phyloP scores from a whole-genome alignment of 2,888 invertebrate species.

The Phaedon cochleariae region DNA sequence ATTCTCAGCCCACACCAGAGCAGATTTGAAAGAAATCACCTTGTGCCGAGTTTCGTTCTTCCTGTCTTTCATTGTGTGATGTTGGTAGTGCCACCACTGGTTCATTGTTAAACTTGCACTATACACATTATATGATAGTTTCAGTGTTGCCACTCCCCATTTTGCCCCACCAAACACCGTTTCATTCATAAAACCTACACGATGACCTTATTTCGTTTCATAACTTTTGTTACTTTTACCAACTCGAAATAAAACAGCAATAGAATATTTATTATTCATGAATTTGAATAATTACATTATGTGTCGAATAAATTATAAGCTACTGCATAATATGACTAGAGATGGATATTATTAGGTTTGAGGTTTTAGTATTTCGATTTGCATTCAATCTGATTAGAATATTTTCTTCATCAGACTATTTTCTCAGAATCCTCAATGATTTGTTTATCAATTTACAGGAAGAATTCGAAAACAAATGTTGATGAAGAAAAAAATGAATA shows the following conservation, averaged over 20 bases:
- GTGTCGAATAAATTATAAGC: constrained; percentile 11
- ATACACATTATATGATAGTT: constrained; percentile 25
- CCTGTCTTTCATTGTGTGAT: too few relatives aligned
- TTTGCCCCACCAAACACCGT: constrained; percentile 36
- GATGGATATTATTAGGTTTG: background rate
- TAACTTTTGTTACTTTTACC: constrained; percentile 39
- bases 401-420: too few relatives aligned
- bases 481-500: too few relatives aligned
- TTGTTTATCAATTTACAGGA: too few relatives aligned
- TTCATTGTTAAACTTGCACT: constrained; percentile 35
- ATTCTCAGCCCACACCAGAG: too few relatives aligned
- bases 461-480: too few relatives aligned
- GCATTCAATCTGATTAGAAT: background rate
- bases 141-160: constrained; percentile 27
- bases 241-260: constrained; percentile 28
- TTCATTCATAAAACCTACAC: constrained; percentile 54
- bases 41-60: background rate
- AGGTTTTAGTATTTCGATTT: background rate
- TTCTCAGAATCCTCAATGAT: too few relatives aligned
- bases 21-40: too few relatives aligned
- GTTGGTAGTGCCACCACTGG: constrained; percentile 18
- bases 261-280: constrained; percentile 33
- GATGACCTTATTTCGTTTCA: constrained; percentile 49
- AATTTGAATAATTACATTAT: constrained; percentile 29
- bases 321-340: constrained; percentile 1